phyloP scores from a whole-genome alignment of 2,113 vertebrate species.

The Leucosticte australis region DNA sequence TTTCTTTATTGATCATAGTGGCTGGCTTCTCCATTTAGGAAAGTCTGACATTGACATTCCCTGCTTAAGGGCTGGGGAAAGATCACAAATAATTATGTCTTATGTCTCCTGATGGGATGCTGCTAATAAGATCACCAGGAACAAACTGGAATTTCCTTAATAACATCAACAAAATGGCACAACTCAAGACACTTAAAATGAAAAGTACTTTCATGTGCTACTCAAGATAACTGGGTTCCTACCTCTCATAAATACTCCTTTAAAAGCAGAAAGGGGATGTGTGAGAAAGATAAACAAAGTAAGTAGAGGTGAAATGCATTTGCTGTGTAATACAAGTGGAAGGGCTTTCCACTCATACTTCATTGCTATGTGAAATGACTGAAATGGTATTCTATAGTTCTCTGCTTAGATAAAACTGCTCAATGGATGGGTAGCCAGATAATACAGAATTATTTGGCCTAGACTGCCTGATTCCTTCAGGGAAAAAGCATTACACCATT shows the following conservation, averaged over 20 bases:
- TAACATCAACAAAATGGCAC: not conserved
- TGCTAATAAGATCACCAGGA: not conserved
- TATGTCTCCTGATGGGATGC: not conserved
- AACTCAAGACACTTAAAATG: not conserved
- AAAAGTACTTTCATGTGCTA: not conserved
- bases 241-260: not conserved
- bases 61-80: not conserved
- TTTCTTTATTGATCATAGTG: not conserved
- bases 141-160: not conserved
- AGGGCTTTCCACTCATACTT: not conserved
- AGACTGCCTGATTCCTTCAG: not conserved
- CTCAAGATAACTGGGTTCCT: not conserved
- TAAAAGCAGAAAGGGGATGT: not conserved
- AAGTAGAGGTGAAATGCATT: not conserved
- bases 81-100: not conserved
- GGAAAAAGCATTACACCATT: not conserved
- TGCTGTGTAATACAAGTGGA: not conserved
- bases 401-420: not conserved
- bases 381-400: not conserved
- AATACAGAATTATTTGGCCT: not conserved
- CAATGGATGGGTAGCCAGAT: fast-evolving
- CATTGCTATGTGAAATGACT: not conserved
- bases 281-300: not conserved
- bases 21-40: not conserved
- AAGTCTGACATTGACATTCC: not conserved